Evolutionary conservation across 2,797 vertebrate species (phyloP).

Genomic region (Clarias pachynema): DNA sequence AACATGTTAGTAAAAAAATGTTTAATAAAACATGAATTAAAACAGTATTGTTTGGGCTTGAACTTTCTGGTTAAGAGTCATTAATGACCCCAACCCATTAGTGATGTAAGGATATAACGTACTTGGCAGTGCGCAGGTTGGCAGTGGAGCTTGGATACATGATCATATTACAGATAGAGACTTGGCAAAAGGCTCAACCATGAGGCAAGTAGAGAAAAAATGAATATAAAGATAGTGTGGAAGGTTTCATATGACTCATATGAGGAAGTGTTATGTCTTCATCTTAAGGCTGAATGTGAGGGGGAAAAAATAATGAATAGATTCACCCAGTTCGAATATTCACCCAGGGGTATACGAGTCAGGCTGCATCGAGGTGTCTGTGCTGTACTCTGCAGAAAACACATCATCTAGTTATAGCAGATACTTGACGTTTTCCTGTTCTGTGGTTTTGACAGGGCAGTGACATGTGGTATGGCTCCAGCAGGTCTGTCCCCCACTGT

Average conservation of each 20-base stretch:
- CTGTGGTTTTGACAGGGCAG: background rate
- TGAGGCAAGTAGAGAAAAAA: background rate
- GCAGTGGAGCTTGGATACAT: background rate
- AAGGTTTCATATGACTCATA: slow-evolving; percentile 3
- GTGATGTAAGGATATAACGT: background rate
- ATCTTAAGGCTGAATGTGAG: background rate
- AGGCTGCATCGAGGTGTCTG: background rate
- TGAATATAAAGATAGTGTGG: background rate
- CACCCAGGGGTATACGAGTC: background rate
- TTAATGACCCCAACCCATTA: background rate
- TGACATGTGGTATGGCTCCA: slow-evolving; percentile 23
- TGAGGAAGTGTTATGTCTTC: background rate
- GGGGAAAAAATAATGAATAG: background rate
- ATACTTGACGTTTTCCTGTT: background rate
- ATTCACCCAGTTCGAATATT: too few species aligned
- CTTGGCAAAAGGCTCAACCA: background rate
- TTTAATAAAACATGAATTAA: too few species aligned
- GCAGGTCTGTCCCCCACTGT: slow-evolving; percentile 18
- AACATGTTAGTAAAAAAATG: background rate
- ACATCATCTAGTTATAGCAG: background rate
- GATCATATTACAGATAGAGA: background rate
- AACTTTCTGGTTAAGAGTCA: background rate
- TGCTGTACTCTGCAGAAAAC: background rate
- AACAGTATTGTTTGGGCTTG: too few species aligned
- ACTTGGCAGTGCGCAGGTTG: background rate